These are phyloP conservation scores for Vultur gryphus DNA, from an alignment of 2,797 vertebrate genomes.

Conservation along the genomic window DNA sequence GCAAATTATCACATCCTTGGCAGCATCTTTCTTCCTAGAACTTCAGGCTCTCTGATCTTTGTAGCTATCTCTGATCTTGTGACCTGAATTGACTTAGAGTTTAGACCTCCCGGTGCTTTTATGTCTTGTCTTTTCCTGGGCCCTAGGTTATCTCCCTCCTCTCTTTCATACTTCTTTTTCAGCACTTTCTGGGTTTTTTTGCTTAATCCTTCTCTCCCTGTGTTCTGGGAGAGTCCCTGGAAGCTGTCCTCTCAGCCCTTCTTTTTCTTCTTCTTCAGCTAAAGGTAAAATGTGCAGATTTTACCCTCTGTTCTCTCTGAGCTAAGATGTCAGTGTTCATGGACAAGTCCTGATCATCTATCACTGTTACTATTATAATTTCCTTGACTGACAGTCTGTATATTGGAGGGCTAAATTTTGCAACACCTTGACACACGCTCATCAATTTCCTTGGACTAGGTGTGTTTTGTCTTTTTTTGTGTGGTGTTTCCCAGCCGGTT, in stretches of 20 bases:
- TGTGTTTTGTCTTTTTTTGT: not conserved
- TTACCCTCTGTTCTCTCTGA: not conserved
- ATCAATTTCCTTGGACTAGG: not conserved
- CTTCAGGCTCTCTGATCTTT: not conserved
- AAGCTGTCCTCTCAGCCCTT: not conserved
- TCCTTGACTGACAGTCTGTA: not conserved
- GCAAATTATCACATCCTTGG: not conserved
- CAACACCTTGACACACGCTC: not conserved
- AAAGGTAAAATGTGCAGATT: not conserved
- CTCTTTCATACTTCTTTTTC: not conserved
- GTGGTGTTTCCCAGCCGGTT: not conserved
- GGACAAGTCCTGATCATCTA: not conserved
- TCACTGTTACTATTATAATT: not conserved
- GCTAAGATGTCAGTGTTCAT: not conserved
- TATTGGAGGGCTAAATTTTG: not conserved
- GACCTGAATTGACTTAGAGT: not conserved
- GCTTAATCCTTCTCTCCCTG: not conserved
- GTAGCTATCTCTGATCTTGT: not conserved
- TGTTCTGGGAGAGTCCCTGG: not conserved
- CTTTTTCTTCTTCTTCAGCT: not conserved
- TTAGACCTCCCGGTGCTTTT: not conserved
- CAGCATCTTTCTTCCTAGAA: not conserved
- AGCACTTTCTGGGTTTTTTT: not conserved
- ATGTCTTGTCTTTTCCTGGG: not conserved
- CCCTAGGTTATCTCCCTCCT: not conserved